Evolutionary conservation across 2,797 vertebrate species (phyloP).

Genomic region (Megalops cyprinoides): DNA sequence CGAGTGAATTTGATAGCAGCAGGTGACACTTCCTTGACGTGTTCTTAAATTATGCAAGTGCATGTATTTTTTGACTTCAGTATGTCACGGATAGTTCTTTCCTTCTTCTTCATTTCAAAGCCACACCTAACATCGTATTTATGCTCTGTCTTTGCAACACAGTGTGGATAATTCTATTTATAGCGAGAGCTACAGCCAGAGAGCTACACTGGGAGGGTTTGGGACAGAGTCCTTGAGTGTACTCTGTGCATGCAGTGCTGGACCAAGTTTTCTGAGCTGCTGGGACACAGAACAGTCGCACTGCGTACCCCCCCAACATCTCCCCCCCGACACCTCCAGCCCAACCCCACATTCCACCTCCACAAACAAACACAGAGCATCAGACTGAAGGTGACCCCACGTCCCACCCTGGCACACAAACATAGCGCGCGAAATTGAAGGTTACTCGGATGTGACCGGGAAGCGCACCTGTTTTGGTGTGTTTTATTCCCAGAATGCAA

Average conservation of each 20-base stretch:
- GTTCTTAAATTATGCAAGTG: not conserved
- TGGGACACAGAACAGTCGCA: not conserved
- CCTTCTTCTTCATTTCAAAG: conserved; percentile 1
- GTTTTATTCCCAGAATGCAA: not conserved
- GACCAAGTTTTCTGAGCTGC: conserved; percentile 59
- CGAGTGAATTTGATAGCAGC: not conserved
- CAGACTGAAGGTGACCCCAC: not conserved
- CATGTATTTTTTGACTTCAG: too few species aligned
- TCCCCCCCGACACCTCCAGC: not conserved
- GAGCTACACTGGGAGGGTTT: conserved; percentile 67
- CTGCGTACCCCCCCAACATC: not conserved
- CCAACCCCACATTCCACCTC: not conserved
- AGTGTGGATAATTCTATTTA: conserved; percentile 68
- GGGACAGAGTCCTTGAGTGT: conserved; percentile 63
- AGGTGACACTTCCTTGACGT: not conserved
- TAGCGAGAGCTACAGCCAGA: conserved; percentile 64
- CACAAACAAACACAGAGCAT: not conserved
- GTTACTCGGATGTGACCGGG: too few species aligned
- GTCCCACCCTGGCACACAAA: too few species aligned
- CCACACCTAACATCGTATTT: not conserved
- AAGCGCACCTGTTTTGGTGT: too few species aligned
- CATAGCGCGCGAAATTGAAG: too few species aligned
- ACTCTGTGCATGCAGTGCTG: conserved; percentile 59
- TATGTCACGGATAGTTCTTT: not conserved
- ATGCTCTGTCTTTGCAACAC: conserved; percentile 65